A percentile compares a stretch with the other conserved stretches of the same genome.
phyloP scores from a whole-genome alignment of 2,797 vertebrate genomes.

The Amblyopsis hoosieri region DNA sequence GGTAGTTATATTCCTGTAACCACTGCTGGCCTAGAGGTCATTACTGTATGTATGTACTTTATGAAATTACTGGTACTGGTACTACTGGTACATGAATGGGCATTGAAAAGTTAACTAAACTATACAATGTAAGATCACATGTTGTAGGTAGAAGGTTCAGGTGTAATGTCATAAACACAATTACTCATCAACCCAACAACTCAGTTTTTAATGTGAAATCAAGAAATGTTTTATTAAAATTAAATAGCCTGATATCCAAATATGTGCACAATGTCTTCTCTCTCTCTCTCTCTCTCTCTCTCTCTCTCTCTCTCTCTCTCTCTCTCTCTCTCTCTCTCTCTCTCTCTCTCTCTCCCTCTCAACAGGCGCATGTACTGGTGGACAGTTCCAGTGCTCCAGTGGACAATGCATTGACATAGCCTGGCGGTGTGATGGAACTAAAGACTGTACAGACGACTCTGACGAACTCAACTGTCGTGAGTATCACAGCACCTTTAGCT shows the following conservation, averaged over 20 bases:
- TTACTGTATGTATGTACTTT: slow-evolving; percentile 1
- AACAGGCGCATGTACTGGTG: slow-evolving; percentile 61
- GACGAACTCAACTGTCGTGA: slow-evolving; percentile 77
- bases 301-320: neutral
- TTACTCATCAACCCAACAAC: slow-evolving; percentile 50
- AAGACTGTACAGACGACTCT: slow-evolving; percentile 74
- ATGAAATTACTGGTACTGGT: slow-evolving; percentile 18
- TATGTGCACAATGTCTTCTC: neutral
- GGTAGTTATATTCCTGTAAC: neutral
- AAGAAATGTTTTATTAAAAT: neutral
- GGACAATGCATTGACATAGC: slow-evolving; percentile 69
- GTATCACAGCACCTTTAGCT: slow-evolving; percentile 22
- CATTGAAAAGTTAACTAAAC: slow-evolving; percentile 45
- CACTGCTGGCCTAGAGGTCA: slow-evolving; percentile 18
- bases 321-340: neutral
- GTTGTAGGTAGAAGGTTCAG: slow-evolving; percentile 43
- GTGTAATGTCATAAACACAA: slow-evolving; percentile 58
- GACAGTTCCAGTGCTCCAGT: slow-evolving; percentile 68
- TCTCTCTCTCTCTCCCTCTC: neutral
- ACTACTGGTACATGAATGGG: slow-evolving; percentile 26
- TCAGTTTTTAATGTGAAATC: neutral
- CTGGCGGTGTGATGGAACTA: slow-evolving; percentile 75
- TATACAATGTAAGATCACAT: slow-evolving; percentile 59
- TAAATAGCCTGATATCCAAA: neutral
- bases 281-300: neutral